Evolutionary conservation across 2,888 invertebrate species (phyloP).

Genomic region (Dryobota labecula): DNA sequence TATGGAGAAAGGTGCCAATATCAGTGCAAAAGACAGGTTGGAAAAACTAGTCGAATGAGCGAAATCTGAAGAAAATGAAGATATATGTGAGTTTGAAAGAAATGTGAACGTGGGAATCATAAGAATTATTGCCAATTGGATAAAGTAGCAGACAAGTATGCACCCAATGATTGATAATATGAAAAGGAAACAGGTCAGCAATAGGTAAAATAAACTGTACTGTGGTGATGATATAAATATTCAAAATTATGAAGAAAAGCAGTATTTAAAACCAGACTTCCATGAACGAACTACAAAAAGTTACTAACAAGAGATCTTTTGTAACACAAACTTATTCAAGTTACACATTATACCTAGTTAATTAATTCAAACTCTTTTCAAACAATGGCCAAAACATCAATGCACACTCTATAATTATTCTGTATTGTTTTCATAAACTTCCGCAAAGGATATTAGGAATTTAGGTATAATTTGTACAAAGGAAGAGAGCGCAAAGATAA

Average conservation of each 20-base stretch:
- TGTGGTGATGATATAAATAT: not conserved
- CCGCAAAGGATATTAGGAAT: not conserved
- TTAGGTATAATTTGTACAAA: not conserved
- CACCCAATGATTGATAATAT: not conserved
- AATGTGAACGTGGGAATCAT: conserved; percentile 5
- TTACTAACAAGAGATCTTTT: not conserved
- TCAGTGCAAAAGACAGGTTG: conserved; percentile 15
- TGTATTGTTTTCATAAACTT: not conserved
- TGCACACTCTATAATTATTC: not conserved
- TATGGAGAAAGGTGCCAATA: conserved; percentile 66
- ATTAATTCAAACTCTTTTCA: not conserved
- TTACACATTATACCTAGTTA: not conserved
- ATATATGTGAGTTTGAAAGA: conserved; percentile 9
- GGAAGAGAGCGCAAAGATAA: conserved; percentile 15
- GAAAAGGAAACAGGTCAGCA: not conserved
- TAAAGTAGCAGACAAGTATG: not conserved
- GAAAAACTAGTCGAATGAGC: conserved; percentile 39
- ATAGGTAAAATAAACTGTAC: not conserved
- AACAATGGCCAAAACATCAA: not conserved
- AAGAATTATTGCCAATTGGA: conserved; percentile 22
- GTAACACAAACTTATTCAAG: not conserved
- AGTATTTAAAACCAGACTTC: not conserved
- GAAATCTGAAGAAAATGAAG: conserved; percentile 32
- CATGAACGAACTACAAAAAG: not conserved
- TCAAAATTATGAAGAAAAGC: not conserved